phyloP scores from a whole-genome alignment of 2,888 invertebrate species.

The Aporophyla lueneburgensis region DNA sequence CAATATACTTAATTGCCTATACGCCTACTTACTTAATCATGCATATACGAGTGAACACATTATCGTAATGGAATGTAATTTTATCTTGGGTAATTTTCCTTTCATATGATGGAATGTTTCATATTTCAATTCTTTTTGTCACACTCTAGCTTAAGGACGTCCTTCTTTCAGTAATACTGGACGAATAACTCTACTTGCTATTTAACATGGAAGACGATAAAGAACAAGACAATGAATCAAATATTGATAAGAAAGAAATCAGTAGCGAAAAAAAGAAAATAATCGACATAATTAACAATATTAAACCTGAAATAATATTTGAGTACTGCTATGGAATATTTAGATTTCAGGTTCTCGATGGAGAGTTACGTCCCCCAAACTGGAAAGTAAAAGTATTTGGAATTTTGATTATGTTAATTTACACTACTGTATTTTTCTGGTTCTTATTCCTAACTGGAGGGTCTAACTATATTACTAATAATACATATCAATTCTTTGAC shows the following conservation, averaged over 20 bases:
- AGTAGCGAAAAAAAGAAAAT: constrained; percentile 27
- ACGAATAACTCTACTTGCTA: neutral
- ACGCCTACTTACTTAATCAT: constrained; percentile 35
- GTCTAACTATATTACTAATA: neutral
- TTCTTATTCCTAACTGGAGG: constrained; percentile 4
- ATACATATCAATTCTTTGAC: constrained; percentile 50
- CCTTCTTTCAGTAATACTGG: neutral
- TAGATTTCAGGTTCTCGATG: constrained; percentile 44
- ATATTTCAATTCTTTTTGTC: constrained; percentile 1
- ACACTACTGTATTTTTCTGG: constrained; percentile 31
- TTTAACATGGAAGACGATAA: constrained; percentile 44
- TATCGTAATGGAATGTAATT: constrained; percentile 36
- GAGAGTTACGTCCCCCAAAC: constrained; percentile 37
- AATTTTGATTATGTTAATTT: constrained; percentile 30
- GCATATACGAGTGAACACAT: constrained; percentile 27
- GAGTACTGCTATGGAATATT: constrained; percentile 49
- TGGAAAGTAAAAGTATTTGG: constrained; percentile 48
- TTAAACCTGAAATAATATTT: constrained; percentile 44
- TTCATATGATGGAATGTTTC: neutral
- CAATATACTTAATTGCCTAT: constrained; percentile 34
- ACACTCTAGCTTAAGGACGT: constrained; percentile 30
- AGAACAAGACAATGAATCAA: constrained; percentile 22
- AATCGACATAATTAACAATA: constrained; percentile 30
- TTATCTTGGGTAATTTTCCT: constrained; percentile 26
- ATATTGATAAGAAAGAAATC: constrained; percentile 20